Conservation (phyloP, 2,113 vertebrate genomes). For the Zapus hudsonius region DNA sequence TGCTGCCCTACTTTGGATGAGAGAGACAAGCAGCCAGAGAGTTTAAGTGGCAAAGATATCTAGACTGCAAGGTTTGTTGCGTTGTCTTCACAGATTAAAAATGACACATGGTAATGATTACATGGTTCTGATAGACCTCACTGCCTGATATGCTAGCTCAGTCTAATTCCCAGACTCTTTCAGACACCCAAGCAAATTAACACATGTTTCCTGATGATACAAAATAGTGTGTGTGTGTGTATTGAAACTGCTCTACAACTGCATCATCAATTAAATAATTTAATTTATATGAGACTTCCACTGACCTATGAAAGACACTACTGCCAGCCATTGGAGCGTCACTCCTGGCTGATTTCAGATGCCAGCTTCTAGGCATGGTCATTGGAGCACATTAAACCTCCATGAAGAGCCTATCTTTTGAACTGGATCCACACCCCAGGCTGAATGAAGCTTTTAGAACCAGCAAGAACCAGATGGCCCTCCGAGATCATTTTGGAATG, state of each 20-base stretch:
- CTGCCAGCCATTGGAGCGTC: not conserved
- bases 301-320: constrained; percentile 9
- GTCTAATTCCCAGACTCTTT: constrained; percentile 28
- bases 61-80: not conserved
- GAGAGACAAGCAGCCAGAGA: not conserved
- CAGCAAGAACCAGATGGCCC: constrained; percentile 80
- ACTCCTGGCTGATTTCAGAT: not conserved
- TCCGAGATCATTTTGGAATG: constrained; percentile 73
- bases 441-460: constrained; percentile 73
- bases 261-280: not conserved
- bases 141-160: constrained; percentile 28
- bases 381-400: not conserved
- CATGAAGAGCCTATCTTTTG: constrained; percentile 56
- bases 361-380: not conserved
- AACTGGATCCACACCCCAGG: constrained; percentile 59
- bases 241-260: not conserved
- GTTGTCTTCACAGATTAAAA: constrained; percentile 39
- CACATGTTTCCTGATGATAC: constrained; percentile 34
- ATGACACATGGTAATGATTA: constrained; percentile 3
- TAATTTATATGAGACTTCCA: not conserved
- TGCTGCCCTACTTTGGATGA: not conserved
- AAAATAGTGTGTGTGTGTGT: not conserved
- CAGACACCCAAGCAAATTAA: constrained; percentile 68
- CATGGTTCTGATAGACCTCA: not conserved
- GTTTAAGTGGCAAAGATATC: not conserved